These are phyloP conservation scores for Esperia sulphurella DNA, from an alignment of 2,888 invertebrate species.

Conservation along the genomic window DNA sequence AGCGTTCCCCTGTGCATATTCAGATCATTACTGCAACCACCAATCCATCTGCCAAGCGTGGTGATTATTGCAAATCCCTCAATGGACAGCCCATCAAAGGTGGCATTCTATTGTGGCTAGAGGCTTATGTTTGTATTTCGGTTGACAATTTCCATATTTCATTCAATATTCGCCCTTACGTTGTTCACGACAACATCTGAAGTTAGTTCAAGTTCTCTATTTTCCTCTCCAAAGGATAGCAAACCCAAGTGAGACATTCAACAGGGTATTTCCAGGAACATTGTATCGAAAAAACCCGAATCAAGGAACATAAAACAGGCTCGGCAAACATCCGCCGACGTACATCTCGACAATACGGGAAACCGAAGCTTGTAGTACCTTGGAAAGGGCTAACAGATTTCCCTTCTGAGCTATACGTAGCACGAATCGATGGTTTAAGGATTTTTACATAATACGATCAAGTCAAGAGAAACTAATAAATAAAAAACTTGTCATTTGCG, in stretches of 20 bases:
- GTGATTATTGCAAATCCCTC: no score
- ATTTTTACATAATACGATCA: constrained; percentile 8
- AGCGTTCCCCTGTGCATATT: no score
- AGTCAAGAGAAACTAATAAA: no score
- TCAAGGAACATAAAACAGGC: constrained; percentile 6
- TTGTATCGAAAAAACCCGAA: constrained; percentile 3
- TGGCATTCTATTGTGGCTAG: no score
- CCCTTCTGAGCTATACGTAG: constrained; percentile 26
- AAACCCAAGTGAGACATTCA: constrained; percentile 10
- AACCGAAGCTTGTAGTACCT: constrained; percentile 5
- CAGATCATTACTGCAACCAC: no score
- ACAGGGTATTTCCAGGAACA: constrained; percentile 1
- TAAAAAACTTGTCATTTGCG: no score
- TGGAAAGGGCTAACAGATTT: constrained; percentile 22
- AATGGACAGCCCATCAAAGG: no score
- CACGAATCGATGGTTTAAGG: constrained; percentile 11
- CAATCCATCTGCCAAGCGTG: no score
- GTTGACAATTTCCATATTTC: no score
- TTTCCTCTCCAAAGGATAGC: background rate
- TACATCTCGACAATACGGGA: constrained; percentile 7
- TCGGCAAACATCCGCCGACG: constrained; percentile 4
- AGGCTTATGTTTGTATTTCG: no score
- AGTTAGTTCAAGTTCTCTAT: background rate
- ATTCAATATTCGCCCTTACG: no score
- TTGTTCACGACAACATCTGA: no score